Evolutionary conservation across 2,888 invertebrate species (phyloP), one percentile per base, ranked within the genome.

Genomic region (Epinotia bilunana): DNA sequence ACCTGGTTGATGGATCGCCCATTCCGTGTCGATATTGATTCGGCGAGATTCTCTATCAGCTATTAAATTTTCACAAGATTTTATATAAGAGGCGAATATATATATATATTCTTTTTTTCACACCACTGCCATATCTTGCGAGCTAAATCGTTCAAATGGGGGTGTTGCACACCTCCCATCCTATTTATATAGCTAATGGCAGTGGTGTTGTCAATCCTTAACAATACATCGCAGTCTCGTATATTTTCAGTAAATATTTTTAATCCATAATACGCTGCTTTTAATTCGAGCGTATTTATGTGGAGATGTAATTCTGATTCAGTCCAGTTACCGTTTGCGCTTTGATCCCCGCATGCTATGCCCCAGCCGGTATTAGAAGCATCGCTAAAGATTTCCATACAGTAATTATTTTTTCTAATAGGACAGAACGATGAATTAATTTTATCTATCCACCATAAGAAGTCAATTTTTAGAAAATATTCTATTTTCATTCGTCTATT

Each of bases 331-430:
- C 65, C 65, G 9, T 28, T 53, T 33, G 53, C 53, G 12, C 28
- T 53, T 53, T 65, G 53, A 28, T 49, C 65, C 23, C 20, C 20
- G 20, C 65, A 65, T 16, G 65, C 53, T 11, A 18, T 53, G 33
- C 55, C 67, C 67, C 67, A 67, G 28, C 64, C 64, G 9, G 64
- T 57, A 39, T 58, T 58, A 20, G 23, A 58, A 20, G 23, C 58
- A 7, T 79, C 69, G 78, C 78, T 76, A 58, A 46, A 76, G 23
- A 76, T 76, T 28, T 65, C 67, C 11, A 71, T 49, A 12, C 1
- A 12, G 23, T 67, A 73, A 23, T 73, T 39, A 23, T 62, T 62
- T 55, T 61, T 64, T 18, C 57, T 61, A 57, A 76, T 72, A 5
- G 70, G 65, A 23, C 28, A 70, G 18, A 33, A 73, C n/a, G 70